Evolutionary conservation across 2,113 vertebrate species (phyloP).

Genomic region (Megalops atlanticus): DNA sequence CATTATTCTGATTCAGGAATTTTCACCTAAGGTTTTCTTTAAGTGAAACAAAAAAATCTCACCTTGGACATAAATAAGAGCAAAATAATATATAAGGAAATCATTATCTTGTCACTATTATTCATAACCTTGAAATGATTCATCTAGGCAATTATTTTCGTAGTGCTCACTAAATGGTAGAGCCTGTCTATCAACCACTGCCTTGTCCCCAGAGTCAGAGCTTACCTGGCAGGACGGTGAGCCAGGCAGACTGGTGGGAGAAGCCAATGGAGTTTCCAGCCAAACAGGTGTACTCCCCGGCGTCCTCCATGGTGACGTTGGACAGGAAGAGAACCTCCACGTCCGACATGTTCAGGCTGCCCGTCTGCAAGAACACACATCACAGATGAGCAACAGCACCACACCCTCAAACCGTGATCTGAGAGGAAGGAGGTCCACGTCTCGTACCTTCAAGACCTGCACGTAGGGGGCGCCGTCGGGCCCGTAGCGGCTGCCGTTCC

Average conservation of each 20-base stretch:
- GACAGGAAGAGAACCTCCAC: slow-evolving; percentile 90
- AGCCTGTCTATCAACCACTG: too few species aligned
- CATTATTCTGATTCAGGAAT: too few species aligned
- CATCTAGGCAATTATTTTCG: too few species aligned
- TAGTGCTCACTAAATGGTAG: too few species aligned
- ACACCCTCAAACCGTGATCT: not conserved
- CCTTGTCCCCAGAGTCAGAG: too few species aligned
- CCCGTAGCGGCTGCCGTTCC: slow-evolving; percentile 87
- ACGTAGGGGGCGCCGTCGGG: slow-evolving; percentile 89
- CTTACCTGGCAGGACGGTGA: slow-evolving; percentile 87
- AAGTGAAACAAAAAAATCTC: too few species aligned
- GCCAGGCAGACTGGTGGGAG: slow-evolving; percentile 95
- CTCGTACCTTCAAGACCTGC: slow-evolving; percentile 81
- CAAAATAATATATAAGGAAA: too few species aligned
- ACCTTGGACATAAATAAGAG: too few species aligned
- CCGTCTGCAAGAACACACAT: slow-evolving; percentile 73
- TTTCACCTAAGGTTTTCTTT: too few species aligned
- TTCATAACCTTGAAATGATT: too few species aligned
- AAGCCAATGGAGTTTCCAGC: slow-evolving; percentile 95
- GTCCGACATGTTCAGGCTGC: slow-evolving; percentile 93
- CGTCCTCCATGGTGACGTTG: slow-evolving; percentile 87
- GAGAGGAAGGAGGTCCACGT: not conserved
- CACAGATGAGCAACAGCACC: not conserved
- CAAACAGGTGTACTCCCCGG: slow-evolving; percentile 95
- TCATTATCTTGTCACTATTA: too few species aligned